Conservation (phyloP, 2,113 vertebrate genomes). For the Saguinus midas region DNA sequence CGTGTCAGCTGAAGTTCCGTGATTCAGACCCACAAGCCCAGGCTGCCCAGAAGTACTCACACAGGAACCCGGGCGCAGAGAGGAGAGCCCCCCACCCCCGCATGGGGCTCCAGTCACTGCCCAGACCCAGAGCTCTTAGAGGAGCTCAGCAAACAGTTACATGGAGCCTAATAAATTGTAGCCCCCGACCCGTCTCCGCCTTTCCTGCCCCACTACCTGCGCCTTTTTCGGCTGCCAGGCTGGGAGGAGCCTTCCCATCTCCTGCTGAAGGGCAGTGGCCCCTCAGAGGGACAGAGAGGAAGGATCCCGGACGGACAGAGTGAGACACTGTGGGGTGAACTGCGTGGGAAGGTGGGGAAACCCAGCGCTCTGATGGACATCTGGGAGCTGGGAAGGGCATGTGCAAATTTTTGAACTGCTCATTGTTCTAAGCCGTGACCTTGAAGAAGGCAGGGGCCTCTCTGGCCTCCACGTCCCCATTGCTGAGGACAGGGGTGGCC, state of each 20-base stretch:
- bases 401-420: neutral
- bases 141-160: neutral
- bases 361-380: accelerated
- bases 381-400: neutral
- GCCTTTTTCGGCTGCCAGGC: neutral
- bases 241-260: neutral
- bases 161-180: too few species aligned
- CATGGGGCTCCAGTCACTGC: neutral
- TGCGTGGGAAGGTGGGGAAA: accelerated
- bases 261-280: neutral
- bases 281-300: accelerated
- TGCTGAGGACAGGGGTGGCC: neutral
- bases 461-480: accelerated
- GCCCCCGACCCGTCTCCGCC: accelerated
- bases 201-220: neutral
- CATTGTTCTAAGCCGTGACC: neutral
- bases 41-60: neutral
- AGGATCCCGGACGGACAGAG: too few species aligned
- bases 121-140: neutral
- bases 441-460: too few species aligned
- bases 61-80: neutral
- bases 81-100: too few species aligned
- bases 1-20: neutral
- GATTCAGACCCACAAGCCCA: neutral
- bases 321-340: accelerated